Conservation (phyloP, 2,113 vertebrate species). For the Acrocephalus kingi region DNA sequence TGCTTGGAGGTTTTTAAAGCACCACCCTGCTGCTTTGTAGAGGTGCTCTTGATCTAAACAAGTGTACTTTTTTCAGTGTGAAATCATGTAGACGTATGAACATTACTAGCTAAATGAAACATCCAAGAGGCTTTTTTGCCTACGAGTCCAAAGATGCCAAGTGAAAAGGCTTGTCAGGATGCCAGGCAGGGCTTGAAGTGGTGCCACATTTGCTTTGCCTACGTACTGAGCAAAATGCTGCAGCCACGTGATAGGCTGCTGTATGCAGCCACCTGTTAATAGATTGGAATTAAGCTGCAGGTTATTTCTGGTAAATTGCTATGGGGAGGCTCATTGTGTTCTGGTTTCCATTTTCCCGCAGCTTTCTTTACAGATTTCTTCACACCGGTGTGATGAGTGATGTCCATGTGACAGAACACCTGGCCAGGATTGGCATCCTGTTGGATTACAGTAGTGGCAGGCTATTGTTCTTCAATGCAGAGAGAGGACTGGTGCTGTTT, state of each 20-base stretch:
- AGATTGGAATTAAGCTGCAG: neutral
- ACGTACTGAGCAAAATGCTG: neutral
- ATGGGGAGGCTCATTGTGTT: neutral
- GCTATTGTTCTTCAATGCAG: slow-evolving; percentile 88
- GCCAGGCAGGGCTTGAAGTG: neutral
- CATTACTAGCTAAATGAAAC: neutral
- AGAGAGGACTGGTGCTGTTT: slow-evolving; percentile 85
- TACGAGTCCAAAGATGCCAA: neutral
- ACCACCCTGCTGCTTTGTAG: neutral
- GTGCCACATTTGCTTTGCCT: neutral
- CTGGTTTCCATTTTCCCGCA: slow-evolving; percentile 29
- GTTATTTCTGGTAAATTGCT: neutral
- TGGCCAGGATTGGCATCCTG: slow-evolving; percentile 82
- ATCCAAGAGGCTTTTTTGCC: neutral
- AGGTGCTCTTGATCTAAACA: neutral
- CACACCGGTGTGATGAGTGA: slow-evolving; percentile 79
- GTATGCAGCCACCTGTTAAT: neutral
- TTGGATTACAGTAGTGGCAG: slow-evolving; percentile 83
- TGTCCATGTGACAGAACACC: slow-evolving; percentile 78
- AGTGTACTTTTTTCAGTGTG: neutral
- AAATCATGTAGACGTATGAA: neutral
- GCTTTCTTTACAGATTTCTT: slow-evolving; percentile 87
- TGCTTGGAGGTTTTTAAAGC: neutral
- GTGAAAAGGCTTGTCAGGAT: neutral
- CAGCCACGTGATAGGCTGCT: neutral